These are phyloP conservation scores for Hyposoter didymator DNA, from an alignment of 2,888 invertebrate species.

Conservation along the genomic window DNA sequence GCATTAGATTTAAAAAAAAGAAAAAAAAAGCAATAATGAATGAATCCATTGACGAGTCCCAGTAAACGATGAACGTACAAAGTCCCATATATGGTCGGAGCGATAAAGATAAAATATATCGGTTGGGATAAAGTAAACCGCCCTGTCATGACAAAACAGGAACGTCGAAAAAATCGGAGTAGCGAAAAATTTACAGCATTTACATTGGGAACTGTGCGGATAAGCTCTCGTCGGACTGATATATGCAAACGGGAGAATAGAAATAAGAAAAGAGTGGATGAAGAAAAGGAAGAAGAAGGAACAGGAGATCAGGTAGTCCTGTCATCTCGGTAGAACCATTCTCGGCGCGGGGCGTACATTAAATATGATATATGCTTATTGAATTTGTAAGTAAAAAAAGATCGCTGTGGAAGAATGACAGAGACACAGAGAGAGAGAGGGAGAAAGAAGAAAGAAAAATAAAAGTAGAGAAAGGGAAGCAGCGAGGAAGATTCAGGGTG, in stretches of 20 bases:
- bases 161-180: too few species aligned
- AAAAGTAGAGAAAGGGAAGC: slow-evolving; percentile 11
- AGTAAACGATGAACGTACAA: too few species aligned
- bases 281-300: slow-evolving; percentile 29
- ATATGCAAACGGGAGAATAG: slow-evolving; percentile 22
- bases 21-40: too few species aligned
- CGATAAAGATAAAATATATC: too few species aligned
- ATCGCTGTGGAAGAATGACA: slow-evolving; percentile 73
- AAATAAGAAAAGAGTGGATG: slow-evolving; percentile 47
- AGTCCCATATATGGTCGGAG: too few species aligned
- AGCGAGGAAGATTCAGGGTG: slow-evolving; percentile 46
- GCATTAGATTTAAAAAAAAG: too few species aligned
- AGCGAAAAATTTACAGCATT: too few species aligned
- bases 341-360: slow-evolving; percentile 78
- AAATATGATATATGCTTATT: slow-evolving; percentile 83
- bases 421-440: slow-evolving; percentile 39
- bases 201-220: not conserved
- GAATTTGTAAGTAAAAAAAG: slow-evolving; percentile 80
- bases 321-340: slow-evolving; percentile 72
- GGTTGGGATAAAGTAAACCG: too few species aligned
- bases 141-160: too few species aligned
- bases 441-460: slow-evolving; percentile 17
- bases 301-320: slow-evolving; percentile 64
- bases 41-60: too few species aligned
- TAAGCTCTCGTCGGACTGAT: not conserved